Percentiles rank a stretch among this genome's conserved stretches.
Evolutionary conservation across 2,888 invertebrate species (phyloP).

Genomic region (Dryadula phaetusa): DNA sequence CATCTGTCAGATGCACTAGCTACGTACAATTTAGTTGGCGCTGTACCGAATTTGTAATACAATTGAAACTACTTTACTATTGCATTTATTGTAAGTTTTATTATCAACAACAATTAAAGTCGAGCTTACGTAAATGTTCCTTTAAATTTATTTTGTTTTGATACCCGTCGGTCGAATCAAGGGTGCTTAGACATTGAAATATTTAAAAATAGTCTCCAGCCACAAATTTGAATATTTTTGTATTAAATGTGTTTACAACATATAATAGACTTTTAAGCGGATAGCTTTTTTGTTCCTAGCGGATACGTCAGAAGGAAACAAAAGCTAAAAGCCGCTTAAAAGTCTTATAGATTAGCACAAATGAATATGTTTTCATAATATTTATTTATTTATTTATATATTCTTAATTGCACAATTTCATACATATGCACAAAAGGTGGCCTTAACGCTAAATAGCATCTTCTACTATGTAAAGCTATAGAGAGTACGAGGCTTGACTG

Average conservation of each 20-base stretch:
- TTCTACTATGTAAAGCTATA: too few relatives aligned
- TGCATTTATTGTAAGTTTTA: slow-evolving; percentile 41
- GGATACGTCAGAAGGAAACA: too few relatives aligned
- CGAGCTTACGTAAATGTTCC: slow-evolving; percentile 30
- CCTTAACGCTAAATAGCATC: too few relatives aligned
- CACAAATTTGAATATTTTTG: slow-evolving; percentile 30
- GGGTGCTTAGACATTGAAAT: slow-evolving; percentile 44
- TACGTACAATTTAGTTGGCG: neutral
- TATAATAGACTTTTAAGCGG: neutral
- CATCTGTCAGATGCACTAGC: neutral
- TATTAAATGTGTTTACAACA: slow-evolving; percentile 26
- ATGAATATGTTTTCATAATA: too few relatives aligned
- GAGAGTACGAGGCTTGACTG: too few relatives aligned
- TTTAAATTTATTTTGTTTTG: slow-evolving; percentile 45
- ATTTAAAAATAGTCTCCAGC: slow-evolving; percentile 28
- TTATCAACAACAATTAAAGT: slow-evolving; percentile 44
- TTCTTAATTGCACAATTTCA: too few relatives aligned
- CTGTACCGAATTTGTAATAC: neutral
- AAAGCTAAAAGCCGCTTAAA: too few relatives aligned
- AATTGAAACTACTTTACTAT: slow-evolving; percentile 21
- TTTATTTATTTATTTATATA: too few relatives aligned
- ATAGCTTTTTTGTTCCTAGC: too few relatives aligned
- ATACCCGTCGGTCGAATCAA: slow-evolving; percentile 45
- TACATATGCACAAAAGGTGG: too few relatives aligned
- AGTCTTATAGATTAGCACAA: too few relatives aligned